Base-by-base conservation (phyloP, 2,797 vertebrate species). In the Ispidina picta region DNA sequence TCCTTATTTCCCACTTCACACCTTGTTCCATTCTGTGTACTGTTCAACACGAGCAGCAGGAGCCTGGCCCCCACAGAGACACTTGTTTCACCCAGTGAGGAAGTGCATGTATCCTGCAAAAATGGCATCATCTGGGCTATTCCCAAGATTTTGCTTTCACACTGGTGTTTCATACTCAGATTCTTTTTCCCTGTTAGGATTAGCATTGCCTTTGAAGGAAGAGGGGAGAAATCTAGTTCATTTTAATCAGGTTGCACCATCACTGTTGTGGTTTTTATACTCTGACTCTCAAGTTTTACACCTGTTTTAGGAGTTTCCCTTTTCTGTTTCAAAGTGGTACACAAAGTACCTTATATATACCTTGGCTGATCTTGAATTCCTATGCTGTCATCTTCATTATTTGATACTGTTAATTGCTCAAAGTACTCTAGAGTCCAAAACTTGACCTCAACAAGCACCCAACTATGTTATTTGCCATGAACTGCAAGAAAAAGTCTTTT, bases 131-230 rank as follows among this genome's bases (percentile, higher is more conserved):
- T 59, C 59, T 55, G 19, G 14, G 13, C 28, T 48, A 68, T 84
- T 95, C 89, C 82, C 89, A 93, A 95, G 64, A 72, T 76, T 80
- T 94, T 85, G 37, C 73, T 72, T 92, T 82, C 54, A 60, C 63
- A 26, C 5, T 51, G 12, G 17, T 76, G 54, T 79, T 91, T 95
- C 41, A 71, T 88, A 78, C 91, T 88, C 33, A 49, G 87, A 75
- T 75, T 75, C 37, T 79, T 95, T 78, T 82, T 71, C 86, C 63
- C 66, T 92, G 92, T 89, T 25, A 81, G 63, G 33, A 93, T 89
- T 92, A 89, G 6, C 33, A 63, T 76, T 73, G 44, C 44, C 37
- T 89, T 70, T 94, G 82, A 93, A 94, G 56, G 29, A 70, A 76
- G 12, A 66, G 8, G 59, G 7, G 21, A 73, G 39, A 91, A 15